Base-by-base conservation (phyloP, 2,888 invertebrate genomes). In the Perizoma affinitatum region DNA sequence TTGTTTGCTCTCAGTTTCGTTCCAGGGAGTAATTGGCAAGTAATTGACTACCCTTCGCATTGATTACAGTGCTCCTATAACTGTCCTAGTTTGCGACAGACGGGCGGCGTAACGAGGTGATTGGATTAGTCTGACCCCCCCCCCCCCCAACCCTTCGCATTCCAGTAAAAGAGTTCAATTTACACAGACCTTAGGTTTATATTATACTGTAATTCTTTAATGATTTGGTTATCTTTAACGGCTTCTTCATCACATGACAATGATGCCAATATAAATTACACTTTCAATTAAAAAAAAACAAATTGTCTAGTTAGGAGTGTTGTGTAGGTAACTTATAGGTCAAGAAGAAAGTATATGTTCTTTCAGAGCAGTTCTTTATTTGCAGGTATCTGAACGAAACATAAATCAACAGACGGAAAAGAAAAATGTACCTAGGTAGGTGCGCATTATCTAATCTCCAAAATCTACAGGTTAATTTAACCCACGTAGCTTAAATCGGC, bases 81-180 rank as follows among this genome's bases (percentile, higher is more conserved):
- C 59, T 54, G 43, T 41, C 36, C 46, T 38, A 42, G 35, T 38
- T 52, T 61, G 53, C 62, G 58, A 58, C 62, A 63, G 41, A 41
- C 58, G 48, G 41, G 36, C 54, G 48, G 38, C 46, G 47, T 58
- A 63, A 58, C 58, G 41, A 52, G 52, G 50, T 58, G 54, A 63
- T 58, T 63, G 54, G 51, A 52, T 63, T 58, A 48, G 48, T 9
- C 49, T 33, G 42, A n/a, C n/a, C n/a, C n/a, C n/a, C n/a, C n/a
- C n/a, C n/a, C n/a, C n/a, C n/a, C n/a, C n/a, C n/a, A n/a, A 34
- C 50, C 46, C 42, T 54, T 55, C 51, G 44, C 50, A 50, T 43
- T 57, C 43, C 46, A 48, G 44, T 58, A 41, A n/a, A n/a, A n/a
- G 35, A 35, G 45, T 10, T 43, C 42, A 22, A 22, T 22, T 22